A percentile compares a stretch with the other conserved stretches of the same genome.
Evolutionary conservation across 2,797 vertebrate genomes (phyloP).

Genomic region (Syndactyla subalaris): DNA sequence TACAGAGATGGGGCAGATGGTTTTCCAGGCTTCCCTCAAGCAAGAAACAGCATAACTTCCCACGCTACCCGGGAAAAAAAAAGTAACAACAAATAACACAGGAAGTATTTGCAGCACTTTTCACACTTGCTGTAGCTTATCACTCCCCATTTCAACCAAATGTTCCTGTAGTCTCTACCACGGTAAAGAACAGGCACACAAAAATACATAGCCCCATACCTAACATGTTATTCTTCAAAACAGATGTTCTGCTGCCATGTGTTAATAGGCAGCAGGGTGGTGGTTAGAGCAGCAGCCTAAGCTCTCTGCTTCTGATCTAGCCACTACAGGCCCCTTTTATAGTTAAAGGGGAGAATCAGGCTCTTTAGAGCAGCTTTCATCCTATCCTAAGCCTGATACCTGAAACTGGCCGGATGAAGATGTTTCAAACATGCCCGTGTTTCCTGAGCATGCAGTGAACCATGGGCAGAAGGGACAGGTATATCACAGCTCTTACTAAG

Average conservation of each 20-base stretch:
- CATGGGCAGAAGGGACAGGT: not conserved
- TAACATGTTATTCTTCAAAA: not conserved
- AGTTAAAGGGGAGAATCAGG: not conserved
- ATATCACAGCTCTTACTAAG: not conserved
- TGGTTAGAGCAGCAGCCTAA: not conserved
- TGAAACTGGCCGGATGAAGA: not conserved
- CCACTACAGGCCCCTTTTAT: not conserved
- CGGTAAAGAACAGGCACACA: not conserved
- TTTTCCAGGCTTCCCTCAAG: not conserved
- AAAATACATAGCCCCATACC: not conserved
- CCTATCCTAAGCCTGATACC: not conserved
- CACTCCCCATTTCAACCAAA: not conserved
- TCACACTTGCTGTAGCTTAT: not conserved
- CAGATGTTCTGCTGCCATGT: not conserved
- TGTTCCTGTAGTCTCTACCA: not conserved
- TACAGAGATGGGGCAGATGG: not conserved
- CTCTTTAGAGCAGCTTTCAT: not conserved
- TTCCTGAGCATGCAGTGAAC: not conserved
- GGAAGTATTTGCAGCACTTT: not conserved
- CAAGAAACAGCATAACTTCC: not conserved
- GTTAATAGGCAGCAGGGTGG: accelerated
- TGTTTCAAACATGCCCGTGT: not conserved
- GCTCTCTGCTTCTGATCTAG: not conserved
- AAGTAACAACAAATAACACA: not conserved
- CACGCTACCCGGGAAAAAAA: accelerated